phyloP scores from a whole-genome alignment of 1,140 invertebrate species.

The Babylonia areolata region DNA sequence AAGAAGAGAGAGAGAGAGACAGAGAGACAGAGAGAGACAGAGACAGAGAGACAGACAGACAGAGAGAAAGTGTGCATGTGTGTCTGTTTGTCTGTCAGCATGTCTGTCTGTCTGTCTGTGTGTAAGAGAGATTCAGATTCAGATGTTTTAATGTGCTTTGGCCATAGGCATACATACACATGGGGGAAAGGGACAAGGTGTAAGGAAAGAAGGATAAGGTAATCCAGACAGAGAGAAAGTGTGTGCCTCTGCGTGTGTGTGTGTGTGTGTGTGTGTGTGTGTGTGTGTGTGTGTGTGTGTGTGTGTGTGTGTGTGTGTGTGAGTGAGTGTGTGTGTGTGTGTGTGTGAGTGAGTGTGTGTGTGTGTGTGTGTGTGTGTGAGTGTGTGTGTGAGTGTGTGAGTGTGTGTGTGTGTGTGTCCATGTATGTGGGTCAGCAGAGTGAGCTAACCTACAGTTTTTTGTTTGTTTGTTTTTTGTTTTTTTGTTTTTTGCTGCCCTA shows the following conservation, averaged over 20 bases:
- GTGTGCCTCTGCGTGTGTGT: background rate
- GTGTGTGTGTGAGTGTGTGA: constrained; percentile 3
- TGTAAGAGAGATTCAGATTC: no score
- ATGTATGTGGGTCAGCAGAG: background rate
- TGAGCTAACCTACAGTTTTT: no score
- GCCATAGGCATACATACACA: no score
- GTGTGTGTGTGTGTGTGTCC: background rate
- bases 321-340: background rate
- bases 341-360: background rate
- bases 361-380: constrained; percentile 17
- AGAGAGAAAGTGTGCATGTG: background rate
- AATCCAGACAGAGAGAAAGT: no score
- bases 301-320: background rate
- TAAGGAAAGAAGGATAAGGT: no score
- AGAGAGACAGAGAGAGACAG: background rate
- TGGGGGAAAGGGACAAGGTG: no score
- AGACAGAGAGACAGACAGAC: background rate
- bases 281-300: background rate
- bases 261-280: background rate
- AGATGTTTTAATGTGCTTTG: no score
- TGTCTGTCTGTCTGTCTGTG: background rate
- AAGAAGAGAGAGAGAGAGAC: background rate
- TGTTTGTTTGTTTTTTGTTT: no score
- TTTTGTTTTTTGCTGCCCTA: no score
- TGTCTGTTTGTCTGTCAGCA: background rate